A percentile compares a stretch with the other conserved stretches of the same genome.
Conservation (phyloP, 2,888 invertebrate genomes). For the Arge pagana region DNA sequence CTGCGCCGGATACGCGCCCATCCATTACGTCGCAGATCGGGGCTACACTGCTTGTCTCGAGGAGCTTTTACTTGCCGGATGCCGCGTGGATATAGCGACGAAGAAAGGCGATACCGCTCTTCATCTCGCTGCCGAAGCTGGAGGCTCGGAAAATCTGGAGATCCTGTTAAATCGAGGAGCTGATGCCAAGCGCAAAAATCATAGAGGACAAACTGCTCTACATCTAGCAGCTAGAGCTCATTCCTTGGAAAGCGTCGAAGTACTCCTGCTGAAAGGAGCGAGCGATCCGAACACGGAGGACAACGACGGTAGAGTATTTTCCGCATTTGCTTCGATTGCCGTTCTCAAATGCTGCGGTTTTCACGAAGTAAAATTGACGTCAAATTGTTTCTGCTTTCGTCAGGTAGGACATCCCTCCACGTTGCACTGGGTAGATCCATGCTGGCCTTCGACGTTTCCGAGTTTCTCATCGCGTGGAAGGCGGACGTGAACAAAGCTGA, state of each 20-base stretch:
- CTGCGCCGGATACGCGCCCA: slow-evolving; percentile 76
- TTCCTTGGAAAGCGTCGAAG: slow-evolving; percentile 80
- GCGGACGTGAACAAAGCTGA: slow-evolving; percentile 84
- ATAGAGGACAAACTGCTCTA: slow-evolving; percentile 81
- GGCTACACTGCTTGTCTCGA: slow-evolving; percentile 77
- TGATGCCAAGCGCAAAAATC: slow-evolving; percentile 74
- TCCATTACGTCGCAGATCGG: slow-evolving; percentile 81
- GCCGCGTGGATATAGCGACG: slow-evolving; percentile 71
- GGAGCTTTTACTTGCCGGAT: slow-evolving; percentile 75
- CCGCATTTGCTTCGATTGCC: too few species aligned
- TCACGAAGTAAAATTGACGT: too few species aligned
- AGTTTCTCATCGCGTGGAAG: slow-evolving; percentile 77
- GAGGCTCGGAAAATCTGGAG: slow-evolving; percentile 80
- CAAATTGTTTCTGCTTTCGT: too few species aligned
- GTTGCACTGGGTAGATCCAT: slow-evolving; percentile 85
- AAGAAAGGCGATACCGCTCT: slow-evolving; percentile 79
- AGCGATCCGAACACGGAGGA: slow-evolving; percentile 81
- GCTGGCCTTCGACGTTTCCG: slow-evolving; percentile 79
- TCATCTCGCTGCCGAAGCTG: slow-evolving; percentile 88
- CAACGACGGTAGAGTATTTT: slow-evolving; percentile 77
- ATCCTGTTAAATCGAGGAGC: slow-evolving; percentile 75
- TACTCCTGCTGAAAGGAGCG: slow-evolving; percentile 73
- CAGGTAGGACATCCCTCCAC: slow-evolving; percentile 81
- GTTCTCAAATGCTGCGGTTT: too few species aligned
- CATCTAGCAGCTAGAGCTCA: slow-evolving; percentile 84